Base-by-base conservation (phyloP, 2,113 vertebrate species). In the Lagenorhynchus albirostris region DNA sequence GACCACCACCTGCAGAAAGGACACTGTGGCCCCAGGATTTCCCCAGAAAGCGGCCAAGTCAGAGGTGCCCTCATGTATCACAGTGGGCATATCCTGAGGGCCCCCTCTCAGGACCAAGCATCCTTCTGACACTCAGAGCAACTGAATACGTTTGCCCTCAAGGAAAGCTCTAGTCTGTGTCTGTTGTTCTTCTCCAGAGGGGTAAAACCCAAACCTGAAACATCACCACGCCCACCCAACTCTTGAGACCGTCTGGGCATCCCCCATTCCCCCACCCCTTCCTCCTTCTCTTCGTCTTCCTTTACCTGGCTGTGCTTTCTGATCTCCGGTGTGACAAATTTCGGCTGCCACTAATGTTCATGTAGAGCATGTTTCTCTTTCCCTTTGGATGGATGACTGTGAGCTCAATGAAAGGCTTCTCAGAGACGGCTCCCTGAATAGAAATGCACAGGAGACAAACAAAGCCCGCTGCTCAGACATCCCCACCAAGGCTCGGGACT, bases 341-440 rank as follows among this genome's bases (percentile, higher is more conserved):
- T 88, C 85, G 60, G 94, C 95, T 94, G 96, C 95, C 97, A 95
- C 96, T 60, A 74, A 85, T 83, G 62, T 74, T 95, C 92, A 33
- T 90, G 96, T 94, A n/a, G 44, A 95, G 89, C 95, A 84, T 93
- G 92, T 87, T 95, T 94, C 94, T 95, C 94, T 95, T 96, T 97
- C 94, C 95, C 81, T 96, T 93, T 65, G 83, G 94, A 96, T 94
- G 95, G 94, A 96, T 94, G 95, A 85, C 53, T 47, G 76, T 36
- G 84, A 0, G 2, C 25, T 93, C 91, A 13, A 8, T 91, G 89
- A 94, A 92, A 91, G 60, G 31, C 96, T 81, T 81, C 55, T 80
- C 65, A 8, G 89, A 88, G 95, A 73, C 0, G 5, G 62, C 70
- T 96, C 94, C 90, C 92, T 86, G 95, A 97, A 98, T 96, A 96